phyloP scores from a whole-genome alignment of 2,888 invertebrate genomes.

The Athalia cordata region DNA sequence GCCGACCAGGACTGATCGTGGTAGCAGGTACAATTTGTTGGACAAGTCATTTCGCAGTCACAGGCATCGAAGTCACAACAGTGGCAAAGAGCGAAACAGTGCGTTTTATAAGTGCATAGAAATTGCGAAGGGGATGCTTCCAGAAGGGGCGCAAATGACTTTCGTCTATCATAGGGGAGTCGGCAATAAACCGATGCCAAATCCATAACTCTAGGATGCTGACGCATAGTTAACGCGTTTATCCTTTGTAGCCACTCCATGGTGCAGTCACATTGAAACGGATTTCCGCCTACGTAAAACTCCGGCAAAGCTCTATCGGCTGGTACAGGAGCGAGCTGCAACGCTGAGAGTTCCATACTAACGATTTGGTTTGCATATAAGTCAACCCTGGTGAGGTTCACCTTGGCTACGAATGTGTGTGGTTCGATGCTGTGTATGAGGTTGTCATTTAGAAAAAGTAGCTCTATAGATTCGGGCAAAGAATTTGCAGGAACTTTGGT shows the following conservation, averaged over 20 bases:
- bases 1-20: conserved; percentile 92
- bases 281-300: conserved; percentile 92
- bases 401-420: conserved; percentile 89
- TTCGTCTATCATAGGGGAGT: conserved; percentile 85
- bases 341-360: conserved; percentile 88
- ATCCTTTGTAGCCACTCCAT: conserved; percentile 94
- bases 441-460: conserved; percentile 89
- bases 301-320: conserved; percentile 85
- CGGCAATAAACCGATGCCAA: conserved; percentile 90
- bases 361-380: conserved; percentile 91
- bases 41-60: conserved; percentile 96
- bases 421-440: conserved; percentile 86
- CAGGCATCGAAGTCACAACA: conserved; percentile 96
- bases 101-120: conserved; percentile 90
- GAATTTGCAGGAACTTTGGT: conserved; percentile 82
- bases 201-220: conserved; percentile 89
- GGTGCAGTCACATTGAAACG: conserved; percentile 92
- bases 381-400: conserved; percentile 89
- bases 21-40: conserved; percentile 92
- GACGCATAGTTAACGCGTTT: conserved; percentile 85
- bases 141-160: conserved; percentile 85
- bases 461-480: conserved; percentile 86
- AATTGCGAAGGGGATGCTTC: conserved; percentile 90
- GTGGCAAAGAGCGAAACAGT: conserved; percentile 92
- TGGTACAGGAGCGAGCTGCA: conserved; percentile 86